Base-by-base conservation (phyloP, 2,888 invertebrate species). In the Athetis lepigone region DNA sequence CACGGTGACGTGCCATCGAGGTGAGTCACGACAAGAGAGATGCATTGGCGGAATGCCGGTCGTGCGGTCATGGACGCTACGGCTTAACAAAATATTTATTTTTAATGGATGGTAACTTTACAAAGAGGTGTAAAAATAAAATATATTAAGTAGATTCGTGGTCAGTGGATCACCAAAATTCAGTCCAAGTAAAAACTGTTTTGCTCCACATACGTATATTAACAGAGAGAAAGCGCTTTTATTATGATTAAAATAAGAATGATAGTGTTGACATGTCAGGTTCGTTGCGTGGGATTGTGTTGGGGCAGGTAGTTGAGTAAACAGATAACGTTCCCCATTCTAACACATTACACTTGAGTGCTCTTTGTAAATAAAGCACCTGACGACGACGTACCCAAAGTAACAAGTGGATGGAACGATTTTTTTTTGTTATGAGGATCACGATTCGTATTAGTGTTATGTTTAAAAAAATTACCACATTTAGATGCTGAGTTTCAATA, bases 1-100 rank as follows among this genome's bases (percentile, higher is more conserved):
- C 86, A 87, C 70, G 47, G 52, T 81, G 80, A 83, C 87, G 81
- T 79, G 77, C 82, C 79, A 65, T 29, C 49, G 70, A 50, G 63
- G 74, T 90, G 90, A 90, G 81, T 90, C 90, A 90, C 71, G 70
- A 75, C 51, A 70, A 70, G 67, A 70, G 75, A 67, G 65, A 81
- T 80, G 79, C 83, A 80, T 75, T 77, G 78, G 70, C 58, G 75
- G 75, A 77, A 80, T 72, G 77, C 73, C 80, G 78, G 61, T 49
- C 59, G 56, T 61, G 60, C 55, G 51, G 57, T 43, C 64, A 63
- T 51, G 57, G 46, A 47, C 54, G 50, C 50, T n/a, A 40, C 5
- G 25, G 40, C 42, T 57, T 54, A 16, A 75, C 43, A 54, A 58
- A 75, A 58, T 56, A 33, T 37, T 49, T 46, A 19, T 47, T 67